Evolutionary conservation across 1,140 invertebrate genomes (phyloP).

Genomic region (Nasonia giraulti): DNA sequence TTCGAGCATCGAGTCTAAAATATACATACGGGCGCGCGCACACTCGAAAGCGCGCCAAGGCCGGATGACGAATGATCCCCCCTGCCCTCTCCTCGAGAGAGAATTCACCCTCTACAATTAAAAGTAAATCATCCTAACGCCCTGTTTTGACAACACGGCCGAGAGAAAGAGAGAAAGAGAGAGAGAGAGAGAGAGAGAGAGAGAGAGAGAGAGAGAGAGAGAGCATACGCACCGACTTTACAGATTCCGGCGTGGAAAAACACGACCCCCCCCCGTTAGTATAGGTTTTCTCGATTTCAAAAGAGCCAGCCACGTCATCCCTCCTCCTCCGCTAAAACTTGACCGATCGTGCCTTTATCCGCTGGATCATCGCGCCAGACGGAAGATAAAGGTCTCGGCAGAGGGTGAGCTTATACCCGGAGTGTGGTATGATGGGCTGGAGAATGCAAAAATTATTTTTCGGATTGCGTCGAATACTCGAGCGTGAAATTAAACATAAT

Average conservation of each 20-base stretch:
- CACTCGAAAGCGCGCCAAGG: not conserved
- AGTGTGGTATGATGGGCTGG: no score
- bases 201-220: no score
- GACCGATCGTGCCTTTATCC: conserved; percentile 1
- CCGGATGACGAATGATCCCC: not conserved
- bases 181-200: not conserved
- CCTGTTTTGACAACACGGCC: conserved; percentile 33
- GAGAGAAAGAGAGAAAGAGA: no score
- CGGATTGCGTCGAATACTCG: no score
- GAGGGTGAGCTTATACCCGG: not conserved
- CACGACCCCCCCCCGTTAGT: no score
- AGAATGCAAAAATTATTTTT: no score
- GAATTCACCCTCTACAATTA: conserved; percentile 18
- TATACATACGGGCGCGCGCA: not conserved
- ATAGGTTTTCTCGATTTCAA: conserved; percentile 2
- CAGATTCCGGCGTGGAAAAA: conserved; percentile 14
- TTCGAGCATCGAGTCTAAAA: not conserved
- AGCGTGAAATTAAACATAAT: no score
- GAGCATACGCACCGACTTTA: conserved; percentile 46
- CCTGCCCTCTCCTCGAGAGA: no score
- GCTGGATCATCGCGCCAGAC: not conserved
- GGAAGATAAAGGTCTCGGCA: conserved; percentile 13
- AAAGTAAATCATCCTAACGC: conserved; percentile 38
- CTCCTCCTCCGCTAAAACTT: not conserved
- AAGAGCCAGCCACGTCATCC: conserved; percentile 9